A percentile compares a stretch with the other conserved stretches of the same genome.
phyloP scores from a whole-genome alignment of 2,888 invertebrate genomes.

The Aphrophora alni region DNA sequence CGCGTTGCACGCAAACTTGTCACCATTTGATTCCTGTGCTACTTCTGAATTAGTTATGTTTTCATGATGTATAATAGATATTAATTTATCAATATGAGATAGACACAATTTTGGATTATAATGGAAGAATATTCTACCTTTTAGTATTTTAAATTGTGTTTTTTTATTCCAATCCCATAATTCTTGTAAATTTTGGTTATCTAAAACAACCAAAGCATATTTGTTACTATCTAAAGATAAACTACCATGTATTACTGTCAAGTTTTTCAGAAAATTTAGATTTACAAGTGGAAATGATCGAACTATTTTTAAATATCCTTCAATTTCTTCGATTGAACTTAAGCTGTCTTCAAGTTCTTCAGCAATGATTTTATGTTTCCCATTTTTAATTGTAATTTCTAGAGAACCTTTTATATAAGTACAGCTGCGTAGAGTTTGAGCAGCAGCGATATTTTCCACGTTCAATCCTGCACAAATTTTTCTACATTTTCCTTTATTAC shows the following conservation, averaged over 20 bases:
- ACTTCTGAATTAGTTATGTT: constrained; percentile 63
- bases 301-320: constrained; percentile 71
- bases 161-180: constrained; percentile 60
- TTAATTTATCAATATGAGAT: constrained; percentile 65
- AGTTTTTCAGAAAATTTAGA: constrained; percentile 75
- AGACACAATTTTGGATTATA: constrained; percentile 82
- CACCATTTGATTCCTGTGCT: constrained; percentile 70
- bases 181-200: constrained; percentile 62
- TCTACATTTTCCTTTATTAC: constrained; percentile 57
- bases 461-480: constrained; percentile 41
- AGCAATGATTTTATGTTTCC: constrained; percentile 57
- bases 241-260: constrained; percentile 71
- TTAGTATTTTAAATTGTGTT: constrained; percentile 60
- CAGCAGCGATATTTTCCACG: constrained; percentile 70
- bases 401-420: constrained; percentile 80
- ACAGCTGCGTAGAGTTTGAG: constrained; percentile 75
- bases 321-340: constrained; percentile 73
- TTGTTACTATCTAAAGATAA: constrained; percentile 55
- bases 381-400: constrained; percentile 67
- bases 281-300: constrained; percentile 66
- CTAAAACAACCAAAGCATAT: constrained; percentile 61
- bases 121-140: constrained; percentile 76
- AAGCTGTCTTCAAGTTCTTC: constrained; percentile 71
- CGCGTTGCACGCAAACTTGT: constrained; percentile 70
- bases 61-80: constrained; percentile 59